Evolutionary conservation across 2,113 vertebrate genomes (phyloP).

Genomic region (Notarius lentiginosus): DNA sequence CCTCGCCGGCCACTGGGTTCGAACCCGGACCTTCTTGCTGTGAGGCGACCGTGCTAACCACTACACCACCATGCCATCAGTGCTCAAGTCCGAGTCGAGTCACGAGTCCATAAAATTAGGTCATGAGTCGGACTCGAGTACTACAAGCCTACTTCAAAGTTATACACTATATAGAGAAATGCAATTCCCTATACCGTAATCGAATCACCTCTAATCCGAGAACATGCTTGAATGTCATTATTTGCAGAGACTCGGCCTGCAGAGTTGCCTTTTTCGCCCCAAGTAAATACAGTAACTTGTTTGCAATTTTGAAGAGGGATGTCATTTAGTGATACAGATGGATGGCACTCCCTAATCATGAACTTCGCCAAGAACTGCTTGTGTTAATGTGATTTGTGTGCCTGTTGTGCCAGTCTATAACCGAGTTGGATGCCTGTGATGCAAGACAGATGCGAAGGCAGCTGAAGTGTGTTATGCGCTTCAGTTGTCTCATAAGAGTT

Average conservation of each 20-base stretch:
- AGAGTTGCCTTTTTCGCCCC: neutral
- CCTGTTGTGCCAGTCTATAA: slow-evolving; percentile 2
- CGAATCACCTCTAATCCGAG: neutral
- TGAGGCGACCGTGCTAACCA: no score
- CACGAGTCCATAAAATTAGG: no score
- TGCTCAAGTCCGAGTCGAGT: no score
- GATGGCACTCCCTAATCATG: slow-evolving; percentile 28
- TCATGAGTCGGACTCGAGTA: no score
- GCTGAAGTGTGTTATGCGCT: slow-evolving; percentile 12
- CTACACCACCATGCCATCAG: no score
- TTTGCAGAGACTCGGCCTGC: neutral
- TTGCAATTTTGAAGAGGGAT: neutral
- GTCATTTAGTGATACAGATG: slow-evolving; percentile 1
- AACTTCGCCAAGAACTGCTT: slow-evolving; percentile 5
- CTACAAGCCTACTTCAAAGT: neutral
- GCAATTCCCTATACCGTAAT: neutral
- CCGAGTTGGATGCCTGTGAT: neutral
- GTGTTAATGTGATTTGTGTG: slow-evolving; percentile 22
- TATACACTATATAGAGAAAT: neutral
- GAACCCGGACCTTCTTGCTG: no score
- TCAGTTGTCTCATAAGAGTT: slow-evolving; percentile 1
- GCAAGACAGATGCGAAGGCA: slow-evolving; percentile 22
- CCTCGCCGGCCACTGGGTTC: no score
- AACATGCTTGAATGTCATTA: neutral
- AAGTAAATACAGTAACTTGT: slow-evolving; percentile 1